phyloP scores from a whole-genome alignment of 2,113 vertebrate genomes.

The Serilophus lunatus region DNA sequence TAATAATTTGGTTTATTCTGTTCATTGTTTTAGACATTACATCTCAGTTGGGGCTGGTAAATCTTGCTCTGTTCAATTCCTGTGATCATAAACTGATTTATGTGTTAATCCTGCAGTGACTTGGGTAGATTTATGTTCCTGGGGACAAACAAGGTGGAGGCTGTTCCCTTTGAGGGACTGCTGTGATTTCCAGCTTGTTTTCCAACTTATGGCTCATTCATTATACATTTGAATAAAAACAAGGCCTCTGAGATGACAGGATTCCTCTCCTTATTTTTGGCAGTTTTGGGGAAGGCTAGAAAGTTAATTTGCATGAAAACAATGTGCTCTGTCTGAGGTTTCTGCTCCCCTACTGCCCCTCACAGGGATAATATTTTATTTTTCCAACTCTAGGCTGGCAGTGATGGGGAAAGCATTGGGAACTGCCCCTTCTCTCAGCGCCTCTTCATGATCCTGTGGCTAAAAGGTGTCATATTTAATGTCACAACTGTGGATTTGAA shows the following conservation, averaged over 20 bases:
- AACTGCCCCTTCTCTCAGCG: slow-evolving; percentile 97
- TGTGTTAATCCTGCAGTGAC: not conserved
- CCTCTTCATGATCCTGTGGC: slow-evolving; percentile 97
- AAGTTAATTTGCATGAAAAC: not conserved
- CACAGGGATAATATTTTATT: not conserved
- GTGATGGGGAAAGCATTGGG: slow-evolving; percentile 90
- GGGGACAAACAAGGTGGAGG: not conserved
- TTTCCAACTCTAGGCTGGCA: slow-evolving; percentile 80
- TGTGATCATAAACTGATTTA: not conserved
- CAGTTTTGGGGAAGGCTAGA: not conserved
- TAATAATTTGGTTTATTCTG: not conserved
- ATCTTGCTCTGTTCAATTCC: not conserved
- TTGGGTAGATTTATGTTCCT: not conserved
- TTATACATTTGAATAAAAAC: not conserved
- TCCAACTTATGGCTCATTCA: not conserved
- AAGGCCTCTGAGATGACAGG: not conserved
- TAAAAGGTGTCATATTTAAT: slow-evolving; percentile 94
- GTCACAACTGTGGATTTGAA: slow-evolving; percentile 96
- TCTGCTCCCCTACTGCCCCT: not conserved
- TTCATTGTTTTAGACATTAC: not conserved
- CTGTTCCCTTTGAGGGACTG: not conserved
- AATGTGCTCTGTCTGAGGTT: not conserved
- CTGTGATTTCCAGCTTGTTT: not conserved
- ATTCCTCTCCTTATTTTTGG: not conserved
- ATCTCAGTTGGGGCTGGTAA: not conserved